A percentile compares a stretch with the other conserved stretches of the same genome.
Evolutionary conservation across 2,797 vertebrate species (phyloP).

Genomic region (Falco naumanni): DNA sequence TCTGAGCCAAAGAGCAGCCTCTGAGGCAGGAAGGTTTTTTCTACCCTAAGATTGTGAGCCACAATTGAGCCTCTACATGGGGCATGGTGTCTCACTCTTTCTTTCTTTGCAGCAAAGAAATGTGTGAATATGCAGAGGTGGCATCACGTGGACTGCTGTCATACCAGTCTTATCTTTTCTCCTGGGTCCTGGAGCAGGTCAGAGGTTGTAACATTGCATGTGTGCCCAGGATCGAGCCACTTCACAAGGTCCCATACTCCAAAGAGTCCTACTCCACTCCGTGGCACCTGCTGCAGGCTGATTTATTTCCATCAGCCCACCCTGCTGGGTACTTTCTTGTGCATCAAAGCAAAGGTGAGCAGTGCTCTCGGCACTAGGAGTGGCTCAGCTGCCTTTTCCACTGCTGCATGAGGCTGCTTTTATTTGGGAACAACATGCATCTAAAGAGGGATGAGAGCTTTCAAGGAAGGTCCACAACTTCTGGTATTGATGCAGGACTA

Average conservation of each 20-base stretch:
- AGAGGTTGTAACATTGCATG: not conserved
- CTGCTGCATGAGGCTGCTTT: not conserved
- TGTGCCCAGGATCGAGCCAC: not conserved
- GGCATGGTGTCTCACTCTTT: not conserved
- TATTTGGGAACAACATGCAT: fast-evolving
- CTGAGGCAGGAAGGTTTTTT: not conserved
- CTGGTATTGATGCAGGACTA: not conserved
- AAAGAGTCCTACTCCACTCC: not conserved
- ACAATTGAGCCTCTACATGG: fast-evolving
- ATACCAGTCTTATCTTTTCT: not conserved
- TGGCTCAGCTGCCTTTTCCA: not conserved
- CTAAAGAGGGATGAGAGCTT: not conserved
- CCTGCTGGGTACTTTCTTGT: not conserved
- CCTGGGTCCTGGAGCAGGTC: no score
- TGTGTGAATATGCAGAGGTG: not conserved
- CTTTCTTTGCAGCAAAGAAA: not conserved
- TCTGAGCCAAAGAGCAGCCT: not conserved
- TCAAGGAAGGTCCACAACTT: not conserved
- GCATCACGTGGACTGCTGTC: not conserved
- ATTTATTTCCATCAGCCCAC: not conserved
- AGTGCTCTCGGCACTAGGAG: not conserved
- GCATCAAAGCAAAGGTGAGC: not conserved
- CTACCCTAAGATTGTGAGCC: not conserved
- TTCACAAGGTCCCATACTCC: not conserved
- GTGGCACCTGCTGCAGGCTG: not conserved